These are phyloP conservation scores for Chanos chanos DNA, from an alignment of 2,797 vertebrate genomes.

Conservation along the genomic window DNA sequence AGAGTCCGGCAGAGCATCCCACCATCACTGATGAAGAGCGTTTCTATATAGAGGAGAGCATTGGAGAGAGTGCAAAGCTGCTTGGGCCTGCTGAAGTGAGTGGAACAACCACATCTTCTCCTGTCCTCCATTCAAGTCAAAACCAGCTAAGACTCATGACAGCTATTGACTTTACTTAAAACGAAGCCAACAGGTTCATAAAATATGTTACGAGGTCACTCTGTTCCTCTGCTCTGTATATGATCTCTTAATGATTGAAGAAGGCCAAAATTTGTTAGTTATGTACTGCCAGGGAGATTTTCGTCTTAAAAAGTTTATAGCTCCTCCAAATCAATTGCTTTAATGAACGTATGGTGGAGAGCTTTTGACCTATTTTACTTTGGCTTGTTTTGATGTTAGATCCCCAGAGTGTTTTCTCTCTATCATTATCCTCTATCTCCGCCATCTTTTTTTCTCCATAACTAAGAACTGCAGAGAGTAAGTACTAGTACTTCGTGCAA, in stretches of 20 bases:
- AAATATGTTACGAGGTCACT: too few species aligned
- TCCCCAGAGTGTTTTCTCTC: background rate
- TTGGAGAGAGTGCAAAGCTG: slow-evolving; percentile 89
- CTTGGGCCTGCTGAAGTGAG: slow-evolving; percentile 88
- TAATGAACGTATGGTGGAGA: background rate
- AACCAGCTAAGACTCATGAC: too few species aligned
- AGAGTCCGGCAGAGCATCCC: slow-evolving; percentile 92
- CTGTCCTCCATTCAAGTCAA: too few species aligned
- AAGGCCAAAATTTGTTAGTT: background rate
- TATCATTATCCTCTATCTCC: background rate
- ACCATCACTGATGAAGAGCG: slow-evolving; percentile 93
- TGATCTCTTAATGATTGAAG: background rate
- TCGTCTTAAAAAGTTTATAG: background rate
- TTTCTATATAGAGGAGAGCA: slow-evolving; percentile 96
- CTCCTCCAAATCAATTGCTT: background rate
- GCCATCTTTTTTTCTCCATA: background rate
- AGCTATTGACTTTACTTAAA: too few species aligned
- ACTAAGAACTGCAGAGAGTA: slow-evolving; percentile 1
- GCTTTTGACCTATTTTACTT: slow-evolving; percentile 7
- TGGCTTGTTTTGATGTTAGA: slow-evolving; percentile 4
- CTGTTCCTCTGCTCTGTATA: background rate
- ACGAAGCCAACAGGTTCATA: too few species aligned
- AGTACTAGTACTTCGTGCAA: too few species aligned
- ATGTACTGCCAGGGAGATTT: background rate
- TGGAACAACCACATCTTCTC: too few species aligned